A percentile compares a stretch with the other conserved stretches of the same genome.
phyloP scores from a whole-genome alignment of 1,140 invertebrate species.

The Cydia pomonella region DNA sequence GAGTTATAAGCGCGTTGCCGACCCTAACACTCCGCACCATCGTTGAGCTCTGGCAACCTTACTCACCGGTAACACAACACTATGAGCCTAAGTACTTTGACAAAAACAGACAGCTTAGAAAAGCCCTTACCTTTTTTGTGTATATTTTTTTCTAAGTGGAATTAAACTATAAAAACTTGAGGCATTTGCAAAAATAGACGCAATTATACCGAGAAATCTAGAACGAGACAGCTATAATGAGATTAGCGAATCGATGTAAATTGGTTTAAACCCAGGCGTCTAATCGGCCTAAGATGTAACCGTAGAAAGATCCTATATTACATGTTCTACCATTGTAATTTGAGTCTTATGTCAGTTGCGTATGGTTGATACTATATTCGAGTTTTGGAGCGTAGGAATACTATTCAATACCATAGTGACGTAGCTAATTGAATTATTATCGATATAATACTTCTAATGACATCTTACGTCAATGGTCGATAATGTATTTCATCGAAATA shows the following conservation, averaged over 20 bases:
- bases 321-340: neutral
- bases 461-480: neutral
- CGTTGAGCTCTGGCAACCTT: too few relatives aligned
- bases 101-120: too few relatives aligned
- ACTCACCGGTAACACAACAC: too few relatives aligned
- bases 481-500: too few relatives aligned
- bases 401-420: neutral
- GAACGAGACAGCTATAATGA: neutral
- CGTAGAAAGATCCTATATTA: neutral
- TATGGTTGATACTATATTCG: neutral
- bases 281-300: neutral
- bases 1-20: too few relatives aligned
- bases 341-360: neutral
- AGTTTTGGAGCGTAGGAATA: neutral
- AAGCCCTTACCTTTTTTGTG: too few relatives aligned
- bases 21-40: too few relatives aligned
- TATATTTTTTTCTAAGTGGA: too few relatives aligned
- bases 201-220: neutral
- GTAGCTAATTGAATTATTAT: constrained; percentile 19
- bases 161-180: too few relatives aligned
- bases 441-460: neutral
- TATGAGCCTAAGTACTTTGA: too few relatives aligned
- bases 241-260: neutral
- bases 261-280: neutral
- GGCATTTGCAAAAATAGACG: neutral